Evolutionary conservation across 1,140 invertebrate genomes (phyloP), one percentile per base, ranked within the genome.

Genomic region (Hyles vespertilio): DNA sequence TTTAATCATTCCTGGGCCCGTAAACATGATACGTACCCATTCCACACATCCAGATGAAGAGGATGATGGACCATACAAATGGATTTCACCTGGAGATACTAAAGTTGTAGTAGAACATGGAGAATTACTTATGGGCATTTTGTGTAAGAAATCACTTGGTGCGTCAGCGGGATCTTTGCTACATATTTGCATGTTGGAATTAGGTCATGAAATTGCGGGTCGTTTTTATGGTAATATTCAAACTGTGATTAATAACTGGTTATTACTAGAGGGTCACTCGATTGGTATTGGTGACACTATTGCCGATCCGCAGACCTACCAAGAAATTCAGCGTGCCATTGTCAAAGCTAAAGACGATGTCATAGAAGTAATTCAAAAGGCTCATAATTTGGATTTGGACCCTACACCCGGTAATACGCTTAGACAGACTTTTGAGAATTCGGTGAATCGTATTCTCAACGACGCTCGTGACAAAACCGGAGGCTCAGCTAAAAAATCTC

Each of bases 381-480:
- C 99, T 33, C 99, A 99, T 90, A 99, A 99, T 78, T 99, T 99
- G 94, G 98, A 99, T 77, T 89, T 99, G 51, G 98, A 99, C 79
- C 98, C 98, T 0, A 99, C 98, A 2, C 98, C 99, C 12, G 99
- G 99, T 93, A 99, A 99, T 77, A 99, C 98, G 0, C 89, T 99
- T 46, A 92, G 98, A 70, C 98, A 99, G 89, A 95, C 94, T 46
- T 95, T 95, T 83, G 94, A 95, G 76, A 95, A 95, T 90, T 93
- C 97, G 91, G 98, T 99, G 63, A 99, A 99, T 92, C 94, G 98
- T 81, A 99, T 99, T 79, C 89, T 99, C 55, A 99, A 99, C 89
- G 98, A 99, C 86, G 99, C 99, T 93, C 96, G 99, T 93, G 99
- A 99, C 91, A 99, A 99, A 89, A 99, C 99, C 89, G 99, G 99